Percentiles rank a stretch among this genome's conserved stretches.
Conservation (phyloP, 1,140 invertebrate genomes). For the Ganaspis sp. region DNA sequence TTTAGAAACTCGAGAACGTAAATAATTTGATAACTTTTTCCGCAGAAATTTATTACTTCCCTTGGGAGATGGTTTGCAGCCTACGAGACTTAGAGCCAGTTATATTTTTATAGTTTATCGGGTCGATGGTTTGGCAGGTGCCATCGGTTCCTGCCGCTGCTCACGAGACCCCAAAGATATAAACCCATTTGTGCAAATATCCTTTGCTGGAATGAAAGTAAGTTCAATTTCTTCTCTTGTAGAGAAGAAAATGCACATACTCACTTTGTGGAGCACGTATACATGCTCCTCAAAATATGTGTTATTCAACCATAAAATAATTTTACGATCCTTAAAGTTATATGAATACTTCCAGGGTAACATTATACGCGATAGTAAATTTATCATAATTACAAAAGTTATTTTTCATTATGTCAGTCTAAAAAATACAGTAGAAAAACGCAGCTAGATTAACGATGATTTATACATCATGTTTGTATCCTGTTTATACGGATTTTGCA, state of each 20-base stretch:
- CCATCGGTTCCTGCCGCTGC: conserved; percentile 64
- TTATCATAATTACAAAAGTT: neutral
- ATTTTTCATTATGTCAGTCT: neutral
- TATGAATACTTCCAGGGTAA: neutral
- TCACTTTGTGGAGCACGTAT: neutral
- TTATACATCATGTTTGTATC: neutral
- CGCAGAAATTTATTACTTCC: conserved; percentile 84
- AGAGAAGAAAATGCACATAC: neutral
- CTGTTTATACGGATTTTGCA: too few relatives aligned
- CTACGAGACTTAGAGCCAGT: conserved; percentile 77
- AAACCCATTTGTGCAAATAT: conserved; percentile 80
- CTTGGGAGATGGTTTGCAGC: conserved; percentile 78
- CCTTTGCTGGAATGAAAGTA: conserved; percentile 82
- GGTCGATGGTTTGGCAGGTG: conserved; percentile 81
- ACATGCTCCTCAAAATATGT: neutral
- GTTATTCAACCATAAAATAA: neutral
- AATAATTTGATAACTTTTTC: conserved; percentile 47
- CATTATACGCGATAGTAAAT: conserved; percentile 11
- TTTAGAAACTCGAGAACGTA: neutral
- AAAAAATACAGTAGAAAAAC: neutral
- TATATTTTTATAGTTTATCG: conserved; percentile 82
- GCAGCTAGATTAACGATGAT: neutral
- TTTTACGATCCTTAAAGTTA: neutral
- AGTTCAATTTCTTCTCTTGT: conserved; percentile 32
- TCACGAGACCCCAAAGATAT: conserved; percentile 78